phyloP scores from a whole-genome alignment of 1,140 invertebrate genomes.

The Ruditapes philippinarum region DNA sequence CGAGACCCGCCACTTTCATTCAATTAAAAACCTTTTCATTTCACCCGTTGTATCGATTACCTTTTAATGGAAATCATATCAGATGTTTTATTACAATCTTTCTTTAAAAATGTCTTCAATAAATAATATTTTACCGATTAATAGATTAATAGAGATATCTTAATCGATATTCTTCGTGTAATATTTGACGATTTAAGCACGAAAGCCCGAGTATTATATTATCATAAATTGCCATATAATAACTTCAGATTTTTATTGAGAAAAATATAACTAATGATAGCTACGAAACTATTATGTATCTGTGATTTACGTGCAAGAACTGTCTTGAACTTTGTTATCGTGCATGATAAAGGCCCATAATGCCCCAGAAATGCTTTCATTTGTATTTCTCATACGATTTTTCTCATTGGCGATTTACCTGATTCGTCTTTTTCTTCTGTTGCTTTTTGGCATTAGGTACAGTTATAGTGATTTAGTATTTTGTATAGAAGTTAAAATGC shows the following conservation, averaged over 20 bases:
- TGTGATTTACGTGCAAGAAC: too few relatives aligned
- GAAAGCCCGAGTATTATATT: background rate
- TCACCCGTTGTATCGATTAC: background rate
- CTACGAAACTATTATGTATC: background rate
- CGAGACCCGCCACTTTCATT: background rate
- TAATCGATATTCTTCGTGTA: constrained; percentile 2
- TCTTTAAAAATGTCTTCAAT: background rate
- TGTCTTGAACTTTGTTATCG: too few relatives aligned
- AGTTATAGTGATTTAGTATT: too few relatives aligned
- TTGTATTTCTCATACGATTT: too few relatives aligned
- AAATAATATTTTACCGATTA: background rate
- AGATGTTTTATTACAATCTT: background rate
- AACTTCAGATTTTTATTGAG: background rate
- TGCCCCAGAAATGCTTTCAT: too few relatives aligned
- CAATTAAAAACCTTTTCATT: constrained; percentile 2
- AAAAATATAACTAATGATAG: background rate
- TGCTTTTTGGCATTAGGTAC: too few relatives aligned
- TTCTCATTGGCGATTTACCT: too few relatives aligned
- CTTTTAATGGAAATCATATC: background rate
- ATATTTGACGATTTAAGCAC: background rate
- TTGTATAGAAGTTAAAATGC: too few relatives aligned
- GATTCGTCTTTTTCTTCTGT: too few relatives aligned
- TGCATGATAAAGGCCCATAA: too few relatives aligned
- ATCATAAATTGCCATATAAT: background rate
- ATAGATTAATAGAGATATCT: background rate